phyloP scores from a whole-genome alignment of 1,140 invertebrate genomes.

The Rhagoletis zephyria region DNA sequence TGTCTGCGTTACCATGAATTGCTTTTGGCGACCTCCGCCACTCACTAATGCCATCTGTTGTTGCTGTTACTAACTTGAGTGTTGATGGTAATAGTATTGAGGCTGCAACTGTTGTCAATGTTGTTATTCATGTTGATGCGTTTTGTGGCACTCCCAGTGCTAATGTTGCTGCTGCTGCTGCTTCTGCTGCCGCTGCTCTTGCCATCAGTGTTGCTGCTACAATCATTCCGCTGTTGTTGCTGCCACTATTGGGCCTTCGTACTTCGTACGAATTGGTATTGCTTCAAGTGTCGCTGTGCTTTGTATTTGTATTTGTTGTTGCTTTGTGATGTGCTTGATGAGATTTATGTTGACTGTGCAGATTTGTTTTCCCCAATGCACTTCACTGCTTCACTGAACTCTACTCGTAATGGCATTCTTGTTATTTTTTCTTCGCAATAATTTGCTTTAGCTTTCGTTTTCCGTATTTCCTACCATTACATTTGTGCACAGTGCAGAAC shows the following conservation, averaged over 20 bases:
- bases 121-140: constrained; percentile 41
- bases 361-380: constrained; percentile 42
- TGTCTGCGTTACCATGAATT: neutral
- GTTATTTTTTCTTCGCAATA: neutral
- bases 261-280: neutral
- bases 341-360: constrained; percentile 44
- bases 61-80: constrained; percentile 1
- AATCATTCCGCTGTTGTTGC: neutral
- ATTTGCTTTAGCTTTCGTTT: neutral
- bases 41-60: neutral
- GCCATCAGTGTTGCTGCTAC: neutral
- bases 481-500: too few relatives aligned
- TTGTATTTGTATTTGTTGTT: neutral
- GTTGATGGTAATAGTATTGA: constrained; percentile 35
- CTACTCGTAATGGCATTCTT: neutral
- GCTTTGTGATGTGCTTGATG: constrained; percentile 22
- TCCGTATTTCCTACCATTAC: neutral
- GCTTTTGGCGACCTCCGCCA: constrained; percentile 3
- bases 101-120: constrained; percentile 52
- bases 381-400: constrained; percentile 38
- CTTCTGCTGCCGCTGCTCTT: too few relatives aligned
- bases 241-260: neutral
- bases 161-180: neutral
- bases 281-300: neutral
- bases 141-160: constrained; percentile 40